Base-by-base conservation (phyloP, 2,797 vertebrate genomes). In the Arrhamphus sclerolepis region DNA sequence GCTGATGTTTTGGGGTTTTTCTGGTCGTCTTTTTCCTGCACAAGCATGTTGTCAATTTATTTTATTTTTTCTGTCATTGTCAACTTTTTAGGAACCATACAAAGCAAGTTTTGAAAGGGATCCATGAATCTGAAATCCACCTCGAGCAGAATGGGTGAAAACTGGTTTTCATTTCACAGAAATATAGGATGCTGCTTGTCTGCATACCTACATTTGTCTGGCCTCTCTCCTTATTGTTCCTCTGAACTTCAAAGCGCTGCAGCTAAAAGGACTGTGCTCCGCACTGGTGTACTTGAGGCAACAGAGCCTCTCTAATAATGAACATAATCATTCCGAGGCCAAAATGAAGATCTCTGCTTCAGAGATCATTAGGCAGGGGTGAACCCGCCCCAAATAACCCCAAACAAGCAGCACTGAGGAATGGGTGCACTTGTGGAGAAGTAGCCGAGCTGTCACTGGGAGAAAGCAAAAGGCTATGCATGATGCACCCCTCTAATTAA, bases 351-450 rank as follows among this genome's bases (percentile, higher is more conserved):
- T 81, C 68, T 84, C 72, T 46, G 49, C 61, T 83, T 80, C 81
- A 79, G 80, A 85, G 75, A 77, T 89, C 83, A 87, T 90, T 88
- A 86, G 57, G 74, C 78, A 74, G 69, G 39, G 55, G 73, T 66
- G 56, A 46, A 70, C 54, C 72, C 22, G n/a, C 77, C 68, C 68
- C 57, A 46, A 67, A 82, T 51, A 77, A 80, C 39, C 74, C 75
- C 52, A 62, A 77, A 84, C 80, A 80, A 78, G 57, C 60, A 61
- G 75, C 64, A 0, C 31, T 59, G 79, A 84, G 62, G 56, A 73
- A 84, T 56, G 63, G 60, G 22, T 2, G 46, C 9, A 10, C 62
- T 75, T 47, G 11, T 31, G 6, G 47, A 57, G 68, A 62, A 69
- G 57, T 16, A 24, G 43, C 56, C 62, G 60, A 66, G 58, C 62